phyloP scores from a whole-genome alignment of 2,888 invertebrate species.

The Merodon equestris region DNA sequence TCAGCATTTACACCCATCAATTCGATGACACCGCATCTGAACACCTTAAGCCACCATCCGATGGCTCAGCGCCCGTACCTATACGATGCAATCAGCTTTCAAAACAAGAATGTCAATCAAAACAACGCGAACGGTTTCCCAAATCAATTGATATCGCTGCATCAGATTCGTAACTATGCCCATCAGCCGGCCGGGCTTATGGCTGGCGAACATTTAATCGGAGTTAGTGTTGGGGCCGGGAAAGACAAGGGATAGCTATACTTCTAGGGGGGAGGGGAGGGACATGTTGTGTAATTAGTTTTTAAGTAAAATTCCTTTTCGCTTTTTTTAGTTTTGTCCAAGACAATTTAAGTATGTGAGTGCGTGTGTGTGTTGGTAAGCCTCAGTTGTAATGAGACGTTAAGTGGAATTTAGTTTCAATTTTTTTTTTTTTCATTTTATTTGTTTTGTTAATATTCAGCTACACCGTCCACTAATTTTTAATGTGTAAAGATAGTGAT shows the following conservation, averaged over 20 bases:
- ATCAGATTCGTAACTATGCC: slow-evolving; percentile 97
- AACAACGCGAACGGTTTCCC: slow-evolving; percentile 86
- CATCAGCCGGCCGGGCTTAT: slow-evolving; percentile 90
- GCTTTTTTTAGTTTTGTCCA: slow-evolving; percentile 2
- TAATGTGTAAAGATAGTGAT: slow-evolving; percentile 7
- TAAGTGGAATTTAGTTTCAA: slow-evolving; percentile 3
- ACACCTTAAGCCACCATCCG: slow-evolving; percentile 84
- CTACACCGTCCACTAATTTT: slow-evolving; percentile 44
- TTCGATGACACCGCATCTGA: slow-evolving; percentile 87
- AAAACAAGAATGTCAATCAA: slow-evolving; percentile 84
- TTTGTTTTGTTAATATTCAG: slow-evolving; percentile 24
- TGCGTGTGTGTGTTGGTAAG: slow-evolving; percentile 24
- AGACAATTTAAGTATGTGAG: slow-evolving; percentile 2
- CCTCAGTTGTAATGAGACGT: slow-evolving; percentile 42
- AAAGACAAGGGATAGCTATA: slow-evolving; percentile 79
- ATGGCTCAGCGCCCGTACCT: slow-evolving; percentile 89
- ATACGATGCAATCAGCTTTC: slow-evolving; percentile 95
- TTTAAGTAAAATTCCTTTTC: slow-evolving; percentile 6
- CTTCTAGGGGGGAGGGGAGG: slow-evolving; percentile 72
- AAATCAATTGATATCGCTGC: slow-evolving; percentile 95
- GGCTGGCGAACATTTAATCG: slow-evolving; percentile 84
- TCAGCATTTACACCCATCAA: slow-evolving; percentile 97
- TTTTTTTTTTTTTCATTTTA: slow-evolving; percentile 4
- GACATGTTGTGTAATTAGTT: slow-evolving; percentile 2
- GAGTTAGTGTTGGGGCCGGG: slow-evolving; percentile 78